phyloP scores from a whole-genome alignment of 2,888 invertebrate species.

The Hypolimnas misippus region DNA sequence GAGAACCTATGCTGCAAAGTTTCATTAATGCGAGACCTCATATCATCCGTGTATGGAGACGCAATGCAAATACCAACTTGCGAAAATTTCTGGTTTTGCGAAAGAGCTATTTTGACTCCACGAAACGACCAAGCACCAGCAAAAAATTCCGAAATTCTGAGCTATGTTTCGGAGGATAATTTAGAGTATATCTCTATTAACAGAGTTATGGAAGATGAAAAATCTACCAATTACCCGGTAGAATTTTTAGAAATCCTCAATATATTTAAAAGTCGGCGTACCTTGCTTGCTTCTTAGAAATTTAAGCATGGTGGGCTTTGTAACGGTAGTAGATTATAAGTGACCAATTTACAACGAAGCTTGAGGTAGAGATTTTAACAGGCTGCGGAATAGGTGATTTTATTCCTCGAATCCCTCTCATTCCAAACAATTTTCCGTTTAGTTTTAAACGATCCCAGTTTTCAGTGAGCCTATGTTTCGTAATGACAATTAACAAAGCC shows the following conservation, averaged over 20 bases:
- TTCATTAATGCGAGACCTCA: slow-evolving; percentile 14
- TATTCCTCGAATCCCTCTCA: slow-evolving; percentile 38
- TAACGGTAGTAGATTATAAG: slow-evolving; percentile 29
- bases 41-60: slow-evolving; percentile 19
- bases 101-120: slow-evolving; percentile 23
- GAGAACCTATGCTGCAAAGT: slow-evolving; percentile 10
- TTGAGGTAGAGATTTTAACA: slow-evolving; percentile 41
- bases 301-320: slow-evolving; percentile 34
- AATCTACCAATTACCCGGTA: slow-evolving; percentile 30
- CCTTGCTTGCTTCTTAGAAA: slow-evolving; percentile 35
- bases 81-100: slow-evolving; percentile 21
- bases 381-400: slow-evolving; percentile 39
- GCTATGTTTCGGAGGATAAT: slow-evolving; percentile 47
- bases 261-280: slow-evolving; percentile 29
- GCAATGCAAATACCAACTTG: slow-evolving; percentile 11
- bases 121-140: slow-evolving; percentile 21
- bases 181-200: slow-evolving; percentile 26
- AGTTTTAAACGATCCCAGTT: slow-evolving; percentile 35
- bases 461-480: slow-evolving; percentile 34
- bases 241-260: slow-evolving; percentile 35
- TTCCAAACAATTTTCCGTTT: slow-evolving; percentile 38
- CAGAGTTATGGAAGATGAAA: slow-evolving; percentile 25
- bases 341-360: slow-evolving; percentile 10
- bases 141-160: slow-evolving; percentile 21
- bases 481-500: slow-evolving; percentile 34